Evolutionary conservation across 2,888 invertebrate species (phyloP), one percentile per base, ranked within the genome.

Genomic region (Anodontia alba): DNA sequence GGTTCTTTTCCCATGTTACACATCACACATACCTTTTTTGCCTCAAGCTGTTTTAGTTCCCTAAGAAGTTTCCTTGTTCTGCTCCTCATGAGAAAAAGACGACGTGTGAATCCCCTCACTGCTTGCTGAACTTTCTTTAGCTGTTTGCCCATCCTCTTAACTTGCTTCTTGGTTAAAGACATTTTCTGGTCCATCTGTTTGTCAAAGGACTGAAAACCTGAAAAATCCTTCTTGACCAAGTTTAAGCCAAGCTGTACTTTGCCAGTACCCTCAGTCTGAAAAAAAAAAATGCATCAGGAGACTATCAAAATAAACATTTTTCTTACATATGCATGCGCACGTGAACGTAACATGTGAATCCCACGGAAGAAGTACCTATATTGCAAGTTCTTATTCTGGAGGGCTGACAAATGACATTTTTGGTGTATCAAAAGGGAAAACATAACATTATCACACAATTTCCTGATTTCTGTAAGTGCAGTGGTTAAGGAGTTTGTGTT

Each of bases 101-200:
- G 12, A 17, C 17, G 62, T 33, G 33, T 20, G 20, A 62, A 62
- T 3, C 33, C 62, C 33, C 33, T 31, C 10, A 62, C 8, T 33
- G 62, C 31, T 62, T 33, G 31, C 33, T 62, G 62, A 33, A 33
- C 33, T 8, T 31, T 33, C 20, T 33, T 31, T 5, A 62, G 5
- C 62, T 62, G 62, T 33, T 20, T 62, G 33, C 33, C 62, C 62
- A 62, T 62, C 29, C 29, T 62, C 20, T 62, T 62, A 20, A 62
- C 62, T 33, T 62, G 12, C 33, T 62, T 62, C 62, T 20, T 62
- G 1, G 62, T n/a, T 17, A 62, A 62, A 20, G 62, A 33, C 17
- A 17, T 10, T 23, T 62, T 62, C 33, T 54, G 23, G 12, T 8
- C 26, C 26, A 26, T 26, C 49, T 49, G 5, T 8, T 26, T 23